phyloP scores from a whole-genome alignment of 2,797 vertebrate genomes.

The Clarias laeviceps region DNA sequence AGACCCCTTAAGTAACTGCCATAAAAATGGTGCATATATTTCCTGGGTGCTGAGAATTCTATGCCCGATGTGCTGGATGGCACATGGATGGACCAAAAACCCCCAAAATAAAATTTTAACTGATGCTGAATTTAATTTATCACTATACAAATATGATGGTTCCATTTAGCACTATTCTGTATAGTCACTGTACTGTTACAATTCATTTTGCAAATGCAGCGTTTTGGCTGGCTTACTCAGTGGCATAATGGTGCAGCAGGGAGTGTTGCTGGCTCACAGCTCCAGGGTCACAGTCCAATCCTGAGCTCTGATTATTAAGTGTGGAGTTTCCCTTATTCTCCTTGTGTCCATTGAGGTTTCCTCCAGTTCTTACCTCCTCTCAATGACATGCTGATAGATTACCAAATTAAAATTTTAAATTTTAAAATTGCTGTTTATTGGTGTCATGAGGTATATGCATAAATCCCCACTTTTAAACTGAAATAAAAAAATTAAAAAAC shows the following conservation, averaged over 20 bases:
- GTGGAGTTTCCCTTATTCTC: not conserved
- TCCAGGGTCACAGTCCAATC: constrained; percentile 8
- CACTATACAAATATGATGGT: not conserved
- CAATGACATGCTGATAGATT: not conserved
- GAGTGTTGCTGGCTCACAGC: not conserved
- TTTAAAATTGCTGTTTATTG: not conserved
- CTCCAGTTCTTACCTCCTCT: not conserved
- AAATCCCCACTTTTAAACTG: not conserved
- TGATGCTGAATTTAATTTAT: not conserved
- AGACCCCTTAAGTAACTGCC: no score
- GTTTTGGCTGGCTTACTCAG: not conserved
- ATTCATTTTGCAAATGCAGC: not conserved
- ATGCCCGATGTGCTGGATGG: no score
- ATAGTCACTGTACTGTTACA: not conserved
- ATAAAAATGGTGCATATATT: no score
- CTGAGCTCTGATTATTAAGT: not conserved
- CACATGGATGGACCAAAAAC: no score
- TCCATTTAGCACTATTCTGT: not conserved
- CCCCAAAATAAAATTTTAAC: no score
- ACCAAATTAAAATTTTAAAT: no score
- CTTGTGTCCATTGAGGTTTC: not conserved
- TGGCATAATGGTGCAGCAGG: not conserved
- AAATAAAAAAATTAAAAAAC: not conserved
- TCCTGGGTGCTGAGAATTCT: no score
- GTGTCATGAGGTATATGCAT: not conserved